Base-by-base conservation (phyloP, 2,888 invertebrate genomes). In the Diloba caeruleocephala region DNA sequence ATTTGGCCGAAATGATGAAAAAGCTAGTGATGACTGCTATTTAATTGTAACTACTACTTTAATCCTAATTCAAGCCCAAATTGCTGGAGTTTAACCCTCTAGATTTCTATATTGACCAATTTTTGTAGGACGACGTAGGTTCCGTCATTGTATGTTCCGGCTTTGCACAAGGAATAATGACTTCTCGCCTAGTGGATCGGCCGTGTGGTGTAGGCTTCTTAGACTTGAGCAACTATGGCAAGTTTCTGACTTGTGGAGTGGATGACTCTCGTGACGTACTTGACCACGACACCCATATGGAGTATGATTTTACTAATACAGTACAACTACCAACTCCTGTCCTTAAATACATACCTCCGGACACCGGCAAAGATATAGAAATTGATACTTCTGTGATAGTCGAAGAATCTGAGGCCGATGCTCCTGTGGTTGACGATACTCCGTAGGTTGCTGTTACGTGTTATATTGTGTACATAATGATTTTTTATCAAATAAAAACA, bases 231-330 rank as follows among this genome's bases (percentile, higher is more conserved):
- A 58, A 68, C 10, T 88, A 82, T 55, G 68, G 62, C 34, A 92
- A 90, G 69, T 92, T 91, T 70, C 51, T 92, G n/a, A 89, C 83
- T 0, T 92, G 92, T 49, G 91, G 86, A 1, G 89, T 92, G 4
- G 92, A 92, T 34, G 91, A 89, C 51, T 84, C 92, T 0, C 84
- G 90, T 29, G 91, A 92, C 49, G 82, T 91, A 7, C 74, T 89
- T 26, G 78, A 78, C 17, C 79, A 82, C 14, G 84, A 86, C 1
- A 73, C 74, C 1, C 58, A 57, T 21, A 72, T 83, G 74, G 43
- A 74, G 1, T 69, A 85, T 9, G 86, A 88, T 3, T 72, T 79
- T 12, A 53, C 53, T 7, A 66, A 57, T n/a, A 0, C 1, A 1
- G 0, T 9, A 1, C 0, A 7, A 0, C 33, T 53, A 1, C n/a